phyloP scores from a whole-genome alignment of 2,113 vertebrate genomes.

The Corythoichthys intestinalis region DNA sequence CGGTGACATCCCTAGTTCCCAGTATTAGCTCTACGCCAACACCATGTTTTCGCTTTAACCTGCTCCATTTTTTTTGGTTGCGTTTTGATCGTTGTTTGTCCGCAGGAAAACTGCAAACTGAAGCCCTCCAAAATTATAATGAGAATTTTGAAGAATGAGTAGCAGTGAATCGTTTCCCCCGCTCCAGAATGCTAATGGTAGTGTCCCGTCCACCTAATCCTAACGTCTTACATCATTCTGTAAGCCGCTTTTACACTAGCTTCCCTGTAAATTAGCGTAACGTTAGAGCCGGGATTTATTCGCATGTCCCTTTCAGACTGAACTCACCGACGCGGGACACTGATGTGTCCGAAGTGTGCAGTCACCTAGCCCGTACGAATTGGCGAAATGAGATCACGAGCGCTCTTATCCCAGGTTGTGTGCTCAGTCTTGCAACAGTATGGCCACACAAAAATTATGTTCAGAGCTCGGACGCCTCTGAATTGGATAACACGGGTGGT shows the following conservation, averaged over 20 bases:
- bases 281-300: constrained; percentile 2
- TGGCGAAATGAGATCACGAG: background rate
- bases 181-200: background rate
- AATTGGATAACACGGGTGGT: no score
- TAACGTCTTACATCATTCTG: background rate
- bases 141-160: background rate
- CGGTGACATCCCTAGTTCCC: background rate
- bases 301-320: background rate
- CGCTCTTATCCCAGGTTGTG: no score
- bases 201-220: background rate
- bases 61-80: background rate
- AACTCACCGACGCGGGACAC: background rate
- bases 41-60: background rate
- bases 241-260: constrained; percentile 3
- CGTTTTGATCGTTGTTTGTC: background rate
- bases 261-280: constrained; percentile 1
- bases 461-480: no score
- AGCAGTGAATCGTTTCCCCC: background rate
- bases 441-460: no score
- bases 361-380: background rate
- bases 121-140: background rate
- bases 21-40: background rate
- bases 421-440: no score
- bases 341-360: background rate
- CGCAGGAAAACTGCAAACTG: background rate